Base-by-base conservation (phyloP, 2,797 vertebrate species). In the Tiaroga cobitis region DNA sequence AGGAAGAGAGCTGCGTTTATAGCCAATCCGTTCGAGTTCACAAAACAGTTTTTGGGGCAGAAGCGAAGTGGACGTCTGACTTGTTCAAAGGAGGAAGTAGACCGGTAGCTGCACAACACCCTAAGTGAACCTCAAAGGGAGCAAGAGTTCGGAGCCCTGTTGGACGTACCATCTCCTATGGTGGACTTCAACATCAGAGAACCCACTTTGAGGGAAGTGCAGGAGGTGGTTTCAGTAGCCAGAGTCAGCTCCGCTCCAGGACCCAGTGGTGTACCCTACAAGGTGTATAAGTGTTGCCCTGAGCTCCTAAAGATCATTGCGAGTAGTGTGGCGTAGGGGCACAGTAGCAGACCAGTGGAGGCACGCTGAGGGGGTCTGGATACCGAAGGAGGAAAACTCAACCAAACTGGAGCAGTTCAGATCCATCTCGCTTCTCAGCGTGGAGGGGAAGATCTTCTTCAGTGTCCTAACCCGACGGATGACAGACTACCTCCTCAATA, bases 311-410 rank as follows among this genome's bases (percentile, higher is more conserved):
- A 26, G 59, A 19, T 29, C 26, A 59, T n/a, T 26, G 56, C 10
- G 11, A 65, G 29, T 51, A 21, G 65, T 81, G 15, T 81, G 65
- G 26, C 0, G 18, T n/a, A 68, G 39, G 41, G 65, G 29, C 16
- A 32, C 3, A 16, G 26, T 70, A 32, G 41, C 26, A 29, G n/a
- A 81, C n/a, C 39, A 70, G 65, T 70, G 39, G 65, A 70, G 26
- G 41, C 32, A 32, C 13, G 15, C 29, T 15, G 26, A 61, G 26
- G 61, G 43, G 5, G 26, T 54, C 41, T 70, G 39, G 39, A 54
- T 81, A 81, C 80, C 18, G 4, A 81, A 81, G 65, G 39, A 81
- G 18, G 80, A 70, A 6, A 81, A 70, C 41, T 49, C 18, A 49
- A 68, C 43, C 51, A 77, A 54, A 43, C 29, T 54, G 41, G 67